A percentile compares a stretch with the other conserved stretches of the same genome.
phyloP scores from a whole-genome alignment of 2,797 vertebrate genomes.

The Sebastolobus alascanus region DNA sequence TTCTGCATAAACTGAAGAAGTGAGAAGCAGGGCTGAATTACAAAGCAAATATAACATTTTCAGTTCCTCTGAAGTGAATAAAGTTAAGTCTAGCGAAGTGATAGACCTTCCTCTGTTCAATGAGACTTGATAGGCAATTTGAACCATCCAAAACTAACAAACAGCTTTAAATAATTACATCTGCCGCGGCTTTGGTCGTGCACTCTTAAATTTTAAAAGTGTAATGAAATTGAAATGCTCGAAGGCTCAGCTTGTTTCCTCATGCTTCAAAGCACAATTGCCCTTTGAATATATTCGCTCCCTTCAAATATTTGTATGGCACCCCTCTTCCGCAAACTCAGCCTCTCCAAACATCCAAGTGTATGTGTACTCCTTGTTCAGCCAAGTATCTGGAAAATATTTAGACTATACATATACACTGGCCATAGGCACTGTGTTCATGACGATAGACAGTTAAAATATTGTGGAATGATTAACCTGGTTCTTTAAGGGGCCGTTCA shows the following conservation, averaged over 20 bases:
- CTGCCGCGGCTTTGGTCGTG: constrained; percentile 16
- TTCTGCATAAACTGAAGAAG: constrained; percentile 11
- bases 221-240: constrained; percentile 59
- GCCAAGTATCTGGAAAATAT: constrained; percentile 77
- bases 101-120: constrained; percentile 27
- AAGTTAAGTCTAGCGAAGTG: constrained; percentile 5
- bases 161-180: constrained; percentile 47
- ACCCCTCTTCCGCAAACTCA: constrained; percentile 55
- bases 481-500: constrained; percentile 47
- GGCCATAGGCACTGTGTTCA: constrained; percentile 68
- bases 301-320: constrained; percentile 74
- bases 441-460: constrained; percentile 70
- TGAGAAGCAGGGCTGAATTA: background rate
- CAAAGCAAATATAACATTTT: constrained; percentile 23
- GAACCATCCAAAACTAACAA: constrained; percentile 45
- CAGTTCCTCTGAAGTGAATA: constrained; percentile 9
- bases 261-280: constrained; percentile 74
- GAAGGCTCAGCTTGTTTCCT: constrained; percentile 63
- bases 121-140: constrained; percentile 18
- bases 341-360: constrained; percentile 65
- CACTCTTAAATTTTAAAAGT: constrained; percentile 41
- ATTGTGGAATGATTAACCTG: constrained; percentile 70
- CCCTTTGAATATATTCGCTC: constrained; percentile 73
- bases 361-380: constrained; percentile 70
- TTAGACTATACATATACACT: constrained; percentile 70